Conservation (phyloP, 2,888 invertebrate species). For the Cotesia congregata region DNA sequence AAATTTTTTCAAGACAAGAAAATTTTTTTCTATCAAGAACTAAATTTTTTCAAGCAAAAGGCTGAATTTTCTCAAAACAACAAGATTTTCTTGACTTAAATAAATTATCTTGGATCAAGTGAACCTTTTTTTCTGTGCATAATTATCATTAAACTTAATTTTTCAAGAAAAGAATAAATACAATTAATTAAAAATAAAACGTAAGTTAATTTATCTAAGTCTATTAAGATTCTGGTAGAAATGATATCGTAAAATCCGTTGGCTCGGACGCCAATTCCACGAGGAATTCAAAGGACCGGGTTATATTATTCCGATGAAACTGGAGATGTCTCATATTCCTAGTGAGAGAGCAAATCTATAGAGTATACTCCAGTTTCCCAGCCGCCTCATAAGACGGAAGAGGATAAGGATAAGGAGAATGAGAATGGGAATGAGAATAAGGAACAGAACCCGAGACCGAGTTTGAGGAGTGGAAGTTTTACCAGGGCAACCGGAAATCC, state of each 20-base stretch:
- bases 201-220: background rate
- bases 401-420: background rate
- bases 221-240: background rate
- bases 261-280: background rate
- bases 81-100: no score
- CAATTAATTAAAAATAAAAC: background rate
- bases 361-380: background rate
- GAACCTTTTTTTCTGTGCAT: no score
- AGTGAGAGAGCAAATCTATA: background rate
- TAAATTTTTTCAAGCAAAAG: no score
- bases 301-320: background rate
- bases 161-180: no score
- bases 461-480: conserved; percentile 40
- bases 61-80: no score
- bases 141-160: no score
- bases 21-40: no score
- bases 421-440: background rate
- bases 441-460: background rate
- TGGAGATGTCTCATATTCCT: background rate
- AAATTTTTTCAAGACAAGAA: no score
- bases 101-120: no score
- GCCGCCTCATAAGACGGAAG: background rate
- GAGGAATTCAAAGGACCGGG: background rate
- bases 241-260: background rate
- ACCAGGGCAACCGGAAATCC: conserved; percentile 50